These are phyloP conservation scores for Agapornis roseicollis DNA, from an alignment of 2,113 vertebrate genomes.

Conservation along the genomic window DNA sequence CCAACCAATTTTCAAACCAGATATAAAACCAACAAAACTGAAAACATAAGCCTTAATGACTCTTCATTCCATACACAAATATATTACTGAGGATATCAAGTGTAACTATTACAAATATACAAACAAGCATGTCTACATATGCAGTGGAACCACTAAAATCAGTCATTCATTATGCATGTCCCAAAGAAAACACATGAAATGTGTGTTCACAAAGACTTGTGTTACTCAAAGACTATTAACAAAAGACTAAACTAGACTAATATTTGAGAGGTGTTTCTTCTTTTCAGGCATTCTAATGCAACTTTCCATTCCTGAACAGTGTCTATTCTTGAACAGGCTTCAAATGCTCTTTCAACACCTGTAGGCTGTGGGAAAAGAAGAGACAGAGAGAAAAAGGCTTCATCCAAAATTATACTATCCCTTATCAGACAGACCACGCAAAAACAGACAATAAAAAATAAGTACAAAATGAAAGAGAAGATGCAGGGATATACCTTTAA, in stretches of 20 bases:
- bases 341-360: not conserved
- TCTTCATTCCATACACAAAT: not conserved
- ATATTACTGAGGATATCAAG: not conserved
- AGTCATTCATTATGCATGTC: not conserved
- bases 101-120: not conserved
- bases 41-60: not conserved
- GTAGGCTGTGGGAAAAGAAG: not conserved
- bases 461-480: not conserved
- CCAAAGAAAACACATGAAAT: not conserved
- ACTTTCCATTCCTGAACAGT: not conserved
- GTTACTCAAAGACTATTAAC: not conserved
- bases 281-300: not conserved
- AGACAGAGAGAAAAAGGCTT: not conserved
- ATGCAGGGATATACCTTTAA: not conserved
- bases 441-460: not conserved
- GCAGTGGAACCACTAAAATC: not conserved
- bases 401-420: not conserved
- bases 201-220: not conserved
- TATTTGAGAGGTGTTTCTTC: not conserved
- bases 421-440: not conserved
- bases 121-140: not conserved
- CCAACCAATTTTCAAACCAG: not conserved
- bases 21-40: not conserved
- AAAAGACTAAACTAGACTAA: not conserved
- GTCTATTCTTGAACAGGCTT: not conserved